Evolutionary conservation across 2,113 vertebrate species (phyloP), one percentile per base, ranked within the genome.

Genomic region (Abramis brama): DNA sequence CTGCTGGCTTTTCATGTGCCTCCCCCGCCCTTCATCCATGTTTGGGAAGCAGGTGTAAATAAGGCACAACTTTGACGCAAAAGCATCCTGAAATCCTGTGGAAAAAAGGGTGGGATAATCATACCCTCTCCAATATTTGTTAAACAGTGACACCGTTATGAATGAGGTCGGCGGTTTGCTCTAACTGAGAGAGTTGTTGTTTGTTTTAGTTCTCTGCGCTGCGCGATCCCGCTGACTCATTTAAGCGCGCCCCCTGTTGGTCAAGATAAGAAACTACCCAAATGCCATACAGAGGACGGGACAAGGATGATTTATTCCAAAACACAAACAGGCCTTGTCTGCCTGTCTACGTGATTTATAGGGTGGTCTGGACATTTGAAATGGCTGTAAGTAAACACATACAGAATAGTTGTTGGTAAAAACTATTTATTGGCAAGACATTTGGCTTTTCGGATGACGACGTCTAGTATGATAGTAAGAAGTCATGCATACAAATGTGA

Each of bases 11-110:
- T 90, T 83, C 52, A 87, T 85, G 45, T 60, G 64, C 71, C 50
- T 50, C 59, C 23, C 25, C 70, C 21, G 10, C 64, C 11, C 27
- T 75, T 3, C 55, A 27, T 88, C 70, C 52, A 55, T 88, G 88
- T 90, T 91, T 90, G 87, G 25, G 83, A 89, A 87, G 85, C 87
- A 90, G 88, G 91, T 88, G 88, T 91, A 90, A 93, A 93, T 90
- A 90, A 84, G 86, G 90, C 4, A 55, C 88, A 90, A 89, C 88
- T 89, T 82, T 80, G 83, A 90, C 85, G 86, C 68, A 73, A 57
- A 83, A 68, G 66, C 85, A 88, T 87, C 66, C 59, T 81, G 60
- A 70, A 89, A 85, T 93, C 86, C 71, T 47, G 43, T 74, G 71
- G 71, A 74, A 47, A 43, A 8, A 9, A 74, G 23, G 12, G 23